Percentiles rank a stretch among this genome's conserved stretches.
These are phyloP conservation scores for Mobula hypostoma DNA, from an alignment of 2,113 vertebrate species.

Conservation along the genomic window DNA sequence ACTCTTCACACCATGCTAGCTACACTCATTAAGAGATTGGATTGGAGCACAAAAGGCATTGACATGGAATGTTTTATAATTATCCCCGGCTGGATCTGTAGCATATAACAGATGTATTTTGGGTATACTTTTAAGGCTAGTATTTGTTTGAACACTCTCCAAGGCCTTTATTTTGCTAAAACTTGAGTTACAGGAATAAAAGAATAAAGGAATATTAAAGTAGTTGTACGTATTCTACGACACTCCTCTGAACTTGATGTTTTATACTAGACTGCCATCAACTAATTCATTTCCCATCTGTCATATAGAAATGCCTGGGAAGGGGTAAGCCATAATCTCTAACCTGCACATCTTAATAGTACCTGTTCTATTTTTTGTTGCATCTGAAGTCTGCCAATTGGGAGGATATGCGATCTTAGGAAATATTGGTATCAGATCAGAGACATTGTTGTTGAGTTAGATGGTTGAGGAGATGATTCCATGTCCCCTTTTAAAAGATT, in stretches of 20 bases:
- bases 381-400: background rate
- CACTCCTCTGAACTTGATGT: background rate
- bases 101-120: background rate
- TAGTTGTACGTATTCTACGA: too few relatives aligned
- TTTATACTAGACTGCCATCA: background rate
- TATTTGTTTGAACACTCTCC: background rate
- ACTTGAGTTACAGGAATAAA: background rate
- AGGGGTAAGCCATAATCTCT: background rate
- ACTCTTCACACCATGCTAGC: background rate
- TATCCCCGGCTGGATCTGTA: background rate
- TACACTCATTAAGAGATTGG: background rate
- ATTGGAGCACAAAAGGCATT: background rate
- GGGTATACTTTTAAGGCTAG: background rate
- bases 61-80: background rate
- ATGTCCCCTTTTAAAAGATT: too few relatives aligned
- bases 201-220: background rate
- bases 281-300: background rate
- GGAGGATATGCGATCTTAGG: background rate
- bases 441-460: background rate
- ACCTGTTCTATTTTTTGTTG: background rate
- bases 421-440: too few relatives aligned
- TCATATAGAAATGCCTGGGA: background rate
- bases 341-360: background rate
- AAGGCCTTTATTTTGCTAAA: background rate
- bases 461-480: background rate